Evolutionary conservation across 2,888 invertebrate species (phyloP).

Genomic region (Ormyrus rosae): DNA sequence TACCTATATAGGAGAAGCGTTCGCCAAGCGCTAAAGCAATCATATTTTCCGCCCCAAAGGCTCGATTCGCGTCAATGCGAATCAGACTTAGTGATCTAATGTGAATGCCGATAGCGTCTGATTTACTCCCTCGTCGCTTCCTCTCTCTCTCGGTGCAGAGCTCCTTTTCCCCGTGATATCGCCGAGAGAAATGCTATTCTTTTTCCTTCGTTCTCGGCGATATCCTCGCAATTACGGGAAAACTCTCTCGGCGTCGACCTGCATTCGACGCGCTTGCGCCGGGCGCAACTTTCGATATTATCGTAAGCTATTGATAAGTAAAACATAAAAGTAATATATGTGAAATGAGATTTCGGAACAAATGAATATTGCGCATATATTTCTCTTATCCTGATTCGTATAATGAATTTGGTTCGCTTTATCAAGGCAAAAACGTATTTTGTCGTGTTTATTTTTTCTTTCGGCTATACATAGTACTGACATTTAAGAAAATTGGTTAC

Average conservation of each 20-base stretch:
- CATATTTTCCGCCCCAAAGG: slow-evolving; percentile 75
- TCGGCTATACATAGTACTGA: too few species aligned
- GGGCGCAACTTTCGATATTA: not conserved
- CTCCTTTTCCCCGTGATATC: slow-evolving; percentile 25
- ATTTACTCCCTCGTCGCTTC: slow-evolving; percentile 66
- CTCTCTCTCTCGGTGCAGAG: slow-evolving; percentile 34
- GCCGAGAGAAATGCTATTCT: not conserved
- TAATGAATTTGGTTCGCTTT: too few species aligned
- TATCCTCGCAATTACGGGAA: slow-evolving; percentile 17
- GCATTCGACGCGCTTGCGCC: not conserved
- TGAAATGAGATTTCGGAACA: too few species aligned
- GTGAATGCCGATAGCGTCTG: slow-evolving; percentile 73
- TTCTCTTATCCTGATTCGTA: too few species aligned
- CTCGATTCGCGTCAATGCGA: slow-evolving; percentile 75
- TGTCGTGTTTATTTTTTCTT: too few species aligned
- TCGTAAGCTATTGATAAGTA: slow-evolving; percentile 23
- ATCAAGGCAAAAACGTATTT: too few species aligned
- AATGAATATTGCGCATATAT: too few species aligned
- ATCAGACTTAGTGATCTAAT: slow-evolving; percentile 75
- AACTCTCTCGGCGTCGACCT: not conserved
- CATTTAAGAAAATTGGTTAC: too few species aligned
- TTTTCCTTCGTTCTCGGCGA: not conserved
- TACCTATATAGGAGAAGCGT: slow-evolving; percentile 60
- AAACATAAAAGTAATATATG: too few species aligned
- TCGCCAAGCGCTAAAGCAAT: slow-evolving; percentile 69